phyloP scores from a whole-genome alignment of 2,888 invertebrate species.

The Tipula unca region DNA sequence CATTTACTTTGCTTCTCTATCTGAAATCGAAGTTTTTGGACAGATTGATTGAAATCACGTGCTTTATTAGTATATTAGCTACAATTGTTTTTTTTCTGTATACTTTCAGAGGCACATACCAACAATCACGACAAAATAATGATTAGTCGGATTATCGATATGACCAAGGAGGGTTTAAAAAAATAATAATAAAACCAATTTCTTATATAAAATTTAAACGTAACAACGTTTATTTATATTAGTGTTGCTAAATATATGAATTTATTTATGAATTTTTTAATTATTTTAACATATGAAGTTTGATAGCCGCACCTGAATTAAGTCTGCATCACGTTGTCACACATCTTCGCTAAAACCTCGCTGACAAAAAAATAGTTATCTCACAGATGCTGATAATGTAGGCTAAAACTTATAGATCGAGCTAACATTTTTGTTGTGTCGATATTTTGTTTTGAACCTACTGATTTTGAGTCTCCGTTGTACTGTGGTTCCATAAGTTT shows the following conservation, averaged over 20 bases:
- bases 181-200: background rate
- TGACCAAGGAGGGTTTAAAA: background rate
- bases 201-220: background rate
- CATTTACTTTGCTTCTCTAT: background rate
- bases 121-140: background rate
- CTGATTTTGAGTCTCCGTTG: no score
- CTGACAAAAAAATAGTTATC: no score
- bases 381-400: no score
- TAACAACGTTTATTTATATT: background rate
- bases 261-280: background rate
- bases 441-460: no score
- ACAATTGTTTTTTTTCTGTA: background rate
- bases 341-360: no score
- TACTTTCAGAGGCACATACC: background rate
- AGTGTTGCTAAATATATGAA: background rate
- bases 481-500: no score
- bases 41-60: background rate
- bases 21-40: background rate
- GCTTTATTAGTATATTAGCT: background rate
- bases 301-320: no score
- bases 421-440: no score
- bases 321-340: no score
- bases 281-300: no score
- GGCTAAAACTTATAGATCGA: no score
- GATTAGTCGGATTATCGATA: background rate